Conservation (phyloP, 2,888 invertebrate species). For the Aelia acuminata region DNA sequence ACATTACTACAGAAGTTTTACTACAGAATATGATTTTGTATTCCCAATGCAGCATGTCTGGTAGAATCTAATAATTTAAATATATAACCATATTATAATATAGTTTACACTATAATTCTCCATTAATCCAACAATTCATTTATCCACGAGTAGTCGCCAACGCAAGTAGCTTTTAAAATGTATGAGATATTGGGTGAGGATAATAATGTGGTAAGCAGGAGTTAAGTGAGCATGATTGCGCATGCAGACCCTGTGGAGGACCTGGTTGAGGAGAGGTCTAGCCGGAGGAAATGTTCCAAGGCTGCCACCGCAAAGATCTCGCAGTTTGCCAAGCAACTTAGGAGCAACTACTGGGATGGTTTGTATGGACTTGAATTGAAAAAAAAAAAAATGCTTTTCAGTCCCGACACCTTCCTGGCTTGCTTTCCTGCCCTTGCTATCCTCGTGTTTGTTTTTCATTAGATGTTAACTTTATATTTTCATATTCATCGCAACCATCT, state of each 20-base stretch:
- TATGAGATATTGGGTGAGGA: constrained; percentile 58
- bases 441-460: constrained; percentile 38
- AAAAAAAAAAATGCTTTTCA: constrained; percentile 53
- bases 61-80: no score
- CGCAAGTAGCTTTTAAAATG: not conserved
- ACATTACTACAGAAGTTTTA: no score
- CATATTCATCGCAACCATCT: not conserved
- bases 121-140: not conserved
- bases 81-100: no score
- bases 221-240: constrained; percentile 58
- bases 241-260: constrained; percentile 52
- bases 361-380: constrained; percentile 59
- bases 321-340: constrained; percentile 69
- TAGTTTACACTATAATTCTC: not conserved
- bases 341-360: constrained; percentile 69
- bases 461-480: not conserved
- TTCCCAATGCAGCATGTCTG: no score
- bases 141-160: constrained; percentile 46
- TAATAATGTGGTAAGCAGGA: constrained; percentile 56
- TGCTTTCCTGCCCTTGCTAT: not conserved
- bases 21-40: no score
- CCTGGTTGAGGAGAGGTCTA: constrained; percentile 65
- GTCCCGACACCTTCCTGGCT: constrained; percentile 5
- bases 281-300: constrained; percentile 68
- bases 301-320: constrained; percentile 69